Percentiles rank a stretch among this genome's conserved stretches.
Evolutionary conservation across 2,113 vertebrate species (phyloP).

Genomic region (Steatornis caripensis): DNA sequence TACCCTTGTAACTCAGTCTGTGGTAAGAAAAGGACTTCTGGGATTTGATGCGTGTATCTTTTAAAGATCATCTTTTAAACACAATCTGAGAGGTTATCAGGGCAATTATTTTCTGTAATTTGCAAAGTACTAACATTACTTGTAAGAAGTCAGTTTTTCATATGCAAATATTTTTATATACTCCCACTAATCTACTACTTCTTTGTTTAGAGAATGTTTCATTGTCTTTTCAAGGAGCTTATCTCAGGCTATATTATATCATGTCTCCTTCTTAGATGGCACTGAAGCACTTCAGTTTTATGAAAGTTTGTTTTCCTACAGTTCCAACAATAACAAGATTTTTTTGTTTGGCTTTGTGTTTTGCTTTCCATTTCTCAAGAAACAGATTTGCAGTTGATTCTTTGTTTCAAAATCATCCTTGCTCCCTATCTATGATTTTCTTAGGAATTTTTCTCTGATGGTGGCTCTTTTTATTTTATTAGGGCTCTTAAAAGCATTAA

Average conservation of each 20-base stretch:
- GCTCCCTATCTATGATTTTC: neutral
- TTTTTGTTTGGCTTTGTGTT: neutral
- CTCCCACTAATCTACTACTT: neutral
- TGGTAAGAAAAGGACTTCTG: neutral
- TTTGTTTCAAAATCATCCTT: neutral
- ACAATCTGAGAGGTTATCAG: neutral
- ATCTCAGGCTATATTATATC: neutral
- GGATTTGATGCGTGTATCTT: neutral
- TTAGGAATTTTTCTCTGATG: neutral
- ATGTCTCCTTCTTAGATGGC: neutral
- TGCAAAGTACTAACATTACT: neutral
- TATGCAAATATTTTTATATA: neutral
- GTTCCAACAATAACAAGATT: neutral
- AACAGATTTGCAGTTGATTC: neutral
- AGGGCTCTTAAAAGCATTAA: neutral
- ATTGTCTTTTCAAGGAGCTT: neutral
- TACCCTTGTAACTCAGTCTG: neutral
- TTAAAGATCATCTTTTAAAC: neutral
- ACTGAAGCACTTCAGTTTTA: neutral
- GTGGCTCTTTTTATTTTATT: neutral
- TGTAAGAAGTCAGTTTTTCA: neutral
- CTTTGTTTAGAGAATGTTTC: neutral
- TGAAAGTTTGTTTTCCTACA: neutral
- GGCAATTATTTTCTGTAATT: neutral
- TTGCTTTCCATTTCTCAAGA: neutral